These are phyloP conservation scores for Parnassius smintheus DNA, from an alignment of 2,888 invertebrate genomes.

Conservation along the genomic window DNA sequence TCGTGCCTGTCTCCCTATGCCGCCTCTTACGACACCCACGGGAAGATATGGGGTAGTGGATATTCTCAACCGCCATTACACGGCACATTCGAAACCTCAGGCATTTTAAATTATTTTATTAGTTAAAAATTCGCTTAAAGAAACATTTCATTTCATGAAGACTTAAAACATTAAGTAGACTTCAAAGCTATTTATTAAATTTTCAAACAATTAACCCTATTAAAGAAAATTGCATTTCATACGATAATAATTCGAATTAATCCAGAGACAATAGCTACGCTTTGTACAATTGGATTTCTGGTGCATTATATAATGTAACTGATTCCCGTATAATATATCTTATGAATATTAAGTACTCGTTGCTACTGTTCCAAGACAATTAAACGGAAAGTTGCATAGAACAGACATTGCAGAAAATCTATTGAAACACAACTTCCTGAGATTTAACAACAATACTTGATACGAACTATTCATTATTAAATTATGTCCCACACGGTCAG, in stretches of 20 bases:
- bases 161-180: too few relatives aligned
- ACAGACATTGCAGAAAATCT: slow-evolving; percentile 12
- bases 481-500: too few relatives aligned
- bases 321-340: slow-evolving; percentile 24
- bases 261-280: slow-evolving; percentile 8
- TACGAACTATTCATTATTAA: too few relatives aligned
- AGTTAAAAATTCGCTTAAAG: too few relatives aligned
- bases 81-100: too few relatives aligned
- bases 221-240: not conserved
- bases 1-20: too few relatives aligned
- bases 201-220: not conserved
- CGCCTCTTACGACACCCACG: too few relatives aligned
- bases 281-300: slow-evolving; percentile 16
- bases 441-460: not conserved
- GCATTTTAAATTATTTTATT: too few relatives aligned
- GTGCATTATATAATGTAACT: slow-evolving; percentile 22
- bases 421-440: slow-evolving; percentile 7
- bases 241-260: slow-evolving; percentile 8
- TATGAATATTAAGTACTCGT: slow-evolving; percentile 25
- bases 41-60: too few relatives aligned
- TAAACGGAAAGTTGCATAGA: slow-evolving; percentile 26
- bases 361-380: slow-evolving; percentile 23
- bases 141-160: too few relatives aligned
- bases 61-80: too few relatives aligned
- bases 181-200: too few relatives aligned